Evolutionary conservation across 1,140 invertebrate species (phyloP).

Genomic region (Cyclina sinensis): DNA sequence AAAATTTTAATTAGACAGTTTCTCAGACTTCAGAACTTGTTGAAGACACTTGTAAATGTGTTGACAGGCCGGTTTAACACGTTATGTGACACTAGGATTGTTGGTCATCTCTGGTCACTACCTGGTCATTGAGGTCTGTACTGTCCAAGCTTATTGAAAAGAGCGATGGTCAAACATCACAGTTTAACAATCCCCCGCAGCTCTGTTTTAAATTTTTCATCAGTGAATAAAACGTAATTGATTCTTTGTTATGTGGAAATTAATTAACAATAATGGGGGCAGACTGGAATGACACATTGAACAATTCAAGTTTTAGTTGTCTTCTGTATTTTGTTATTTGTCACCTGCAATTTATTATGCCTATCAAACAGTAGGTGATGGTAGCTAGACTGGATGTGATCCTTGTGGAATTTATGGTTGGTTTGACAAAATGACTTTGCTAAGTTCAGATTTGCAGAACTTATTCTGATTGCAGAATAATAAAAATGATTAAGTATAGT

Average conservation of each 20-base stretch:
- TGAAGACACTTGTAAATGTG: constrained; percentile 21
- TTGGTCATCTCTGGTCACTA: constrained; percentile 20
- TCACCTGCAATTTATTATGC: constrained; percentile 9
- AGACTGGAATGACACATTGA: neutral
- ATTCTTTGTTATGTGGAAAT: constrained; percentile 36
- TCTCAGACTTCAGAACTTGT: neutral
- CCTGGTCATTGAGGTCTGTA: constrained; percentile 17
- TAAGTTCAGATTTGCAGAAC: too few relatives aligned
- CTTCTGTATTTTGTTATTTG: neutral
- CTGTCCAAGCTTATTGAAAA: neutral
- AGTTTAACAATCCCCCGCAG: constrained; percentile 18
- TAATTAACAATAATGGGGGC: constrained; percentile 31
- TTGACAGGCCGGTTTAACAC: constrained; percentile 9
- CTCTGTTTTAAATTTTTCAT: constrained; percentile 37
- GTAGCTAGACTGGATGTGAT: neutral
- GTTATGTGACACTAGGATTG: neutral
- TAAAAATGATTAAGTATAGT: too few relatives aligned
- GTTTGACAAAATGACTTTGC: too few relatives aligned
- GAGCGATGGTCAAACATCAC: constrained; percentile 1
- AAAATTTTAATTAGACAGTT: constrained; percentile 26
- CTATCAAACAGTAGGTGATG: constrained; percentile 19
- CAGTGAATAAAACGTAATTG: constrained; percentile 42
- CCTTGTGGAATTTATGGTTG: too few relatives aligned
- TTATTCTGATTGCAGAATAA: too few relatives aligned
- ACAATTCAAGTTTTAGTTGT: neutral